A percentile compares a stretch with the other conserved stretches of the same genome.
phyloP scores from a whole-genome alignment of 2,888 invertebrate genomes.

The Cosmopolites sordidus region DNA sequence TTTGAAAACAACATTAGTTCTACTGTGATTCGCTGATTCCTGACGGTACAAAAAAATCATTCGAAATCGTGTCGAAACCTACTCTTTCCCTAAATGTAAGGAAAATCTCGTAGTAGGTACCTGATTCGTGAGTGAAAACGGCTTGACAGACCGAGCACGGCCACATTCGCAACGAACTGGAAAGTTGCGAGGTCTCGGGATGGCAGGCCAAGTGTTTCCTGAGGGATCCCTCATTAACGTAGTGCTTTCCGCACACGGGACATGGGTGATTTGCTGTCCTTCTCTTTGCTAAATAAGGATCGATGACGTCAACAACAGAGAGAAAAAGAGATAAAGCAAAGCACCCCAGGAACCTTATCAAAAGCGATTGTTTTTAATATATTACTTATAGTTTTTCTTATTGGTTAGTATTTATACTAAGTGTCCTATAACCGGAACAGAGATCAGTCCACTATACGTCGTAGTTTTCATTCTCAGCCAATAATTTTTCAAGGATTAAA shows the following conservation, averaged over 20 bases:
- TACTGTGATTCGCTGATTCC: too few relatives aligned
- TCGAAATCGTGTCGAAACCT: constrained; percentile 1
- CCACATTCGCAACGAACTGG: constrained; percentile 89
- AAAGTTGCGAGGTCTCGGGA: constrained; percentile 83
- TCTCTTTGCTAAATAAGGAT: constrained; percentile 87
- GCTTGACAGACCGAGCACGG: constrained; percentile 94
- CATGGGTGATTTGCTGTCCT: constrained; percentile 92
- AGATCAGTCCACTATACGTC: neutral
- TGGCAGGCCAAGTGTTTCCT: constrained; percentile 91
- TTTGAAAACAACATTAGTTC: too few relatives aligned
- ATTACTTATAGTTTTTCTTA: neutral
- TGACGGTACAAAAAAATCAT: constrained; percentile 9
- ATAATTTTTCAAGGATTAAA: too few relatives aligned
- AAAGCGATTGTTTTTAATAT: constrained; percentile 3
- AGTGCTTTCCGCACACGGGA: constrained; percentile 92
- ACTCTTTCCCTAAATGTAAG: constrained; percentile 24
- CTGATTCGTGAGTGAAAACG: constrained; percentile 91
- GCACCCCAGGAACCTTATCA: constrained; percentile 45
- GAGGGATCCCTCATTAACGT: constrained; percentile 89
- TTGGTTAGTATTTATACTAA: neutral
- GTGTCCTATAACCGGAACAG: neutral
- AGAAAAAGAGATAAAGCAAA: constrained; percentile 54
- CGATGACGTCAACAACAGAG: constrained; percentile 62
- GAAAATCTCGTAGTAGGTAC: constrained; percentile 50
- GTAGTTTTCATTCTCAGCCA: too few relatives aligned